Base-by-base conservation (phyloP, 2,888 invertebrate species). In the Leptopterna dolabrata region DNA sequence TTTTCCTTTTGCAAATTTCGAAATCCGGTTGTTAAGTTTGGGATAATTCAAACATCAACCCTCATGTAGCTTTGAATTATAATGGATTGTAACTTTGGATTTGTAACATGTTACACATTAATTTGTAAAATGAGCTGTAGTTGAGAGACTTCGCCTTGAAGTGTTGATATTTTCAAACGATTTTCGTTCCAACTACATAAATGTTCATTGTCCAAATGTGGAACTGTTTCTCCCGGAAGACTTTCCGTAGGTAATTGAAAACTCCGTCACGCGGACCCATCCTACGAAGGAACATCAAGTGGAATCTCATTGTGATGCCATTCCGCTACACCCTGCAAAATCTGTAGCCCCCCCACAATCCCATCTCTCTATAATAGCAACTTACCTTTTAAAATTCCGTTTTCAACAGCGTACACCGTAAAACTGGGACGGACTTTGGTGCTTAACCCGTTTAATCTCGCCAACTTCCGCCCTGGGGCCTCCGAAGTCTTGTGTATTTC, bases 371-470 rank as follows among this genome's bases (percentile, higher is more conserved):
- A 30, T 41, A 19, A 36, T 27, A 30, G 30, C 30, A 81, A 81
- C 81, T 81, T 81, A 81, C 81, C 81, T 81, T 55, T 81, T 51
- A 81, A 81, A 81, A 51, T 55, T 73, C 36, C 30, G 51, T 45
- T 81, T 81, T 55, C 55, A 45, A 78, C n/a, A n/a, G n/a, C 45
- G 41, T 45, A 19, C 43, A 78, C 4, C 41, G 78, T 63, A 78
- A 6, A 78, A 78, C 78, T 78, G 45, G 78, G 4, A 47, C 78
- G 45, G 78, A 78, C 78, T 45, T 78, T 47, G 45, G 78, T 43
- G 78, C 78, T 78, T 78, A 45, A 78, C 45, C 78, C 78, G 78
- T 78, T 78, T 78, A 78, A 78, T 78, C 78, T 78, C 78, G 78
- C 45, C 78, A 78, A 78, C 78, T 78, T 78, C 78, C 78, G 45